Conservation (phyloP, 2,113 vertebrate genomes). For the Myanophis thanlyinensis region DNA sequence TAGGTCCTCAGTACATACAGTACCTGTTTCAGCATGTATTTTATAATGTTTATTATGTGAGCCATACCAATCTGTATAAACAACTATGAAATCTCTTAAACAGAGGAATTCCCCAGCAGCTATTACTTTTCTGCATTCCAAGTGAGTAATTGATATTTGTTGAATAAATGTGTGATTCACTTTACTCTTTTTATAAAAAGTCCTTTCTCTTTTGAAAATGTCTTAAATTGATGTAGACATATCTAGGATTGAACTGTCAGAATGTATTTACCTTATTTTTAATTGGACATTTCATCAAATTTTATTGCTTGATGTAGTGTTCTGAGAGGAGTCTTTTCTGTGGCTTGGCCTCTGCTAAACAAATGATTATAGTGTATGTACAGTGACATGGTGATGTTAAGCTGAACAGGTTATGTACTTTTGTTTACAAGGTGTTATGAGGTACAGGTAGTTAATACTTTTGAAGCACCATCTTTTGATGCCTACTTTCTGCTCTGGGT, state of each 20-base stretch:
- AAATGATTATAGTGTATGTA: background rate
- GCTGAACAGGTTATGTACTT: background rate
- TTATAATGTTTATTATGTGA: constrained; percentile 73
- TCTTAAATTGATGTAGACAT: background rate
- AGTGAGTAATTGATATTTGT: background rate
- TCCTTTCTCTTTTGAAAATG: background rate
- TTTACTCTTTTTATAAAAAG: background rate
- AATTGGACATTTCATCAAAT: background rate
- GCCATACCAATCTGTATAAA: constrained; percentile 95
- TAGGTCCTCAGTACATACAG: constrained; percentile 92
- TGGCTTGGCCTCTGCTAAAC: background rate
- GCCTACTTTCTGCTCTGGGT: background rate
- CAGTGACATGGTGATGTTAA: background rate
- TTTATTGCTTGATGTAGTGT: background rate
- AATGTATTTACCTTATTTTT: background rate
- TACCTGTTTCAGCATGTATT: constrained; percentile 88
- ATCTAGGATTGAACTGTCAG: background rate
- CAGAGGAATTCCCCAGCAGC: background rate
- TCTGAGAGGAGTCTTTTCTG: background rate
- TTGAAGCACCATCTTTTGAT: background rate
- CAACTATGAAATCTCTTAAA: constrained; percentile 84
- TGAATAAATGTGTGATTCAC: background rate
- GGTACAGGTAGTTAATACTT: background rate
- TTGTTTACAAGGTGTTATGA: background rate
- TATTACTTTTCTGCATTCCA: background rate